Percentiles rank a stretch among this genome's conserved stretches.
Conservation (phyloP, 2,797 vertebrate genomes). For the Bovichtus variegatus region DNA sequence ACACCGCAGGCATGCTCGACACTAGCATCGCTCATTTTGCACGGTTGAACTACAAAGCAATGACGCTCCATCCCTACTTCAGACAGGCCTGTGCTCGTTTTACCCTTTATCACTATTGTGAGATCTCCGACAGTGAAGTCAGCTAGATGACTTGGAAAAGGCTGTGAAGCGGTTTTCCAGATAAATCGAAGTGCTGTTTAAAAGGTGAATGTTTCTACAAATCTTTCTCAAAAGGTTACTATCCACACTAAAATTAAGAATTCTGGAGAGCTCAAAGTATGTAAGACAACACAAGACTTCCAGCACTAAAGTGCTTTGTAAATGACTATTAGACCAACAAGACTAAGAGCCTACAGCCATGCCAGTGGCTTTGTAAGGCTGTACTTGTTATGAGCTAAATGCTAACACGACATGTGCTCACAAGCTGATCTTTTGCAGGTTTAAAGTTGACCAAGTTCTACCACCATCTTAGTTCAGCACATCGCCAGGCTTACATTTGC, state of each 20-base stretch:
- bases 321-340: background rate
- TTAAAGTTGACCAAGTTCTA: too few species aligned
- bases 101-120: background rate
- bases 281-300: background rate
- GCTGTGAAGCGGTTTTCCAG: background rate
- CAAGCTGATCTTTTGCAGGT: too few species aligned
- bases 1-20: background rate
- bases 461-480: background rate
- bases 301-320: background rate
- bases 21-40: background rate
- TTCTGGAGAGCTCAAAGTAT: background rate
- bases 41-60: background rate
- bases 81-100: background rate
- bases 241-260: background rate
- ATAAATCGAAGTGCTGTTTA: background rate
- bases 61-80: background rate
- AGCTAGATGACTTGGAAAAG: background rate
- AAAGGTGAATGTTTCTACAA: background rate
- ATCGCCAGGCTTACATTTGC: background rate
- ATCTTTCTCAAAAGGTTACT: background rate
- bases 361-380: background rate
- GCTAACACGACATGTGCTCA: too few species aligned
- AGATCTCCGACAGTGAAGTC: background rate
- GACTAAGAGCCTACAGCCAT: background rate
- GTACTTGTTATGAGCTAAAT: too few species aligned